Evolutionary conservation across 2,888 invertebrate species (phyloP), one percentile per base, ranked within the genome.

Genomic region (Cryptus armator): DNA sequence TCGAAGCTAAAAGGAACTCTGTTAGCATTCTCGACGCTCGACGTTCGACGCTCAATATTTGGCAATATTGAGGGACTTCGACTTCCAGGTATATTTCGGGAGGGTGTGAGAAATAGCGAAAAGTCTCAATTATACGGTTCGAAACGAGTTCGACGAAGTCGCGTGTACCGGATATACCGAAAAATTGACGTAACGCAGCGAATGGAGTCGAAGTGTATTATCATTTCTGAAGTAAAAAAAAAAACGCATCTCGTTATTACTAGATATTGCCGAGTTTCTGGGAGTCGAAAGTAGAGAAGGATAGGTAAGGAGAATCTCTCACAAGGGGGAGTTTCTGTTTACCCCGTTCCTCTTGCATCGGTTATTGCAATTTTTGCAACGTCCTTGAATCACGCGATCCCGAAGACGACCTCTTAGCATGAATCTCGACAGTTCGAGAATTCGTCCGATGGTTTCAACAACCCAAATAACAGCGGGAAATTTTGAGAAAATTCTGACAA

Each of bases 351-450:
- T 53, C 51, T 80, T 64, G 77, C 68, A 81, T 81, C 81, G 71
- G 67, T 62, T 70, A 78, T 84, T 70, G 74, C 44, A 56, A 77
- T 32, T 84, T 86, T 77, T 19, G 32, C 71, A 84, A 87, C 59
- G 87, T 78, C 67, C 82, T 81, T 81, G 75, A 64, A 86, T 74
- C 87, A 87, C 87, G 87, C 87, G 81, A 87, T 81, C 71, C 66
- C 62, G 81, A 80, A 83, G 87, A 87, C 83, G 86, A 79, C 56
- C 62, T 71, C 56, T 64, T 56, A 56, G 48, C 84, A 86, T 84
- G 87, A 84, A 81, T 86, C 79, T 82, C 74, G 81, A 68, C 51
- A 24, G 14, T 78, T 77, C 48, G 51, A 29, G 24, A 43, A 29
- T 46, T 32, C 70, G 46, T 6, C 64, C 43, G 51, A 32, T 66